Evolutionary conservation across 2,113 vertebrate species (phyloP), one percentile per base, ranked within the genome.

Genomic region (Microtus ochrogaster): DNA sequence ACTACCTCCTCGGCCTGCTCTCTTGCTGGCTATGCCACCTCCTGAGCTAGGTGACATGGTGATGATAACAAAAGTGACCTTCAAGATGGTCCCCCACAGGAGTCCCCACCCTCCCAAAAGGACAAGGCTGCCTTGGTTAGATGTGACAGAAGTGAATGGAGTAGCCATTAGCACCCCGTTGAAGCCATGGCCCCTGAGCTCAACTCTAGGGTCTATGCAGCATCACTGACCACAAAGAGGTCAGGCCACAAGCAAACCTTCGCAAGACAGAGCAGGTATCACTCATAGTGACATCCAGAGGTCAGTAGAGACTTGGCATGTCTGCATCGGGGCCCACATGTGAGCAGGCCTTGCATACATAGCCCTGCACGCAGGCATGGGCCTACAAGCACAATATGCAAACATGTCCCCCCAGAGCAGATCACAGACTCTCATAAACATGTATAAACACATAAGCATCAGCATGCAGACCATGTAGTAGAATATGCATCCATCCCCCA

Each of bases 381-480:
- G n/a, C 22, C 66, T 28, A 17, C 5, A 16, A 21, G 4, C 70
- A 16, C 39, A 4, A 52, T 24, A 19, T 73, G 4, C 65, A 74
- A 58, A 5, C 49, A 55, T 33, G 63, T 36, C 24, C 10, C 17
- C 30, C 8, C 12, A 0, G 49, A 17, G 1, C 0, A 84, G 77
- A 14, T 41, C 36, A 11, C n/a, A 19, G 44, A 19, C 39, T 3
- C 33, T 9, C 39, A 24, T 28, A 17, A 3, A 52, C 85, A 41
- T 9, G 61, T 4, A 0, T 30, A 55, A 49, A 44, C 66, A 55
- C 1, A 0, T 3, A 11, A 14, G 44, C 4, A 5, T 22, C 7
- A 13, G 3, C 5, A 22, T 14, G 19, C 6, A n/a, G 39, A 33
- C 16, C 5, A 14, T 21, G 0, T 8, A 0, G 13, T 3, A 0